phyloP scores from a whole-genome alignment of 2,888 invertebrate species.

The Esperia sulphurella region DNA sequence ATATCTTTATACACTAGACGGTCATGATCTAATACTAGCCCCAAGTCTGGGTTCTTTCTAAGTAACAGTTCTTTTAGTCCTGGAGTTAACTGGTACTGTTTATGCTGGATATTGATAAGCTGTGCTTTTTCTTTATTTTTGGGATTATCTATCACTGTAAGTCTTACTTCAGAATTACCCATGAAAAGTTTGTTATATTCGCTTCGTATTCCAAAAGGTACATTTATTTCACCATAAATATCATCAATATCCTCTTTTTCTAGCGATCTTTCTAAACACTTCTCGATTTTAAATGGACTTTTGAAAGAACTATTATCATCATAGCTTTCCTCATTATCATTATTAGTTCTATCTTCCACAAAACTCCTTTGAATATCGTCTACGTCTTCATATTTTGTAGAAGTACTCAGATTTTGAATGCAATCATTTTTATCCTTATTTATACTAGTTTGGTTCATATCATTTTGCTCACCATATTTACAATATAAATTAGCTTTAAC shows the following conservation, averaged over 20 bases:
- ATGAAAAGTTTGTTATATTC: conserved; percentile 7
- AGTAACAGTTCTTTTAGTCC: conserved; percentile 10
- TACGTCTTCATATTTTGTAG: neutral
- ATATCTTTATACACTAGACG: conserved; percentile 12
- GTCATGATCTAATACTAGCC: conserved; percentile 5
- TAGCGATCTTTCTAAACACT: neutral
- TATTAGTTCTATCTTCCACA: neutral
- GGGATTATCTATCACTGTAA: neutral
- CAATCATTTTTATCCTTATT: neutral
- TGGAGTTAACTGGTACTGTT: conserved; percentile 8
- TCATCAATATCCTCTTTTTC: neutral
- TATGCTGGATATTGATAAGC: neutral
- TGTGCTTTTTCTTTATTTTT: neutral
- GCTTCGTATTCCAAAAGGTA: conserved; percentile 9
- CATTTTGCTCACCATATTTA: too few relatives aligned
- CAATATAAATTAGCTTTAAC: neutral
- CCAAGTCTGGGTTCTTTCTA: conserved; percentile 6
- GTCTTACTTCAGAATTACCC: conserved; percentile 7
- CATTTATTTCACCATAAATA: conserved; percentile 3
- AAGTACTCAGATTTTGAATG: neutral
- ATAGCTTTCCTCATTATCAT: neutral
- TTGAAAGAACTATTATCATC: neutral
- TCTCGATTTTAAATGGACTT: neutral
- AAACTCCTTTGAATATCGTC: neutral
- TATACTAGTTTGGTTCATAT: too few relatives aligned